Evolutionary conservation across 2,797 vertebrate genomes (phyloP).

Genomic region (Borostomias antarcticus): DNA sequence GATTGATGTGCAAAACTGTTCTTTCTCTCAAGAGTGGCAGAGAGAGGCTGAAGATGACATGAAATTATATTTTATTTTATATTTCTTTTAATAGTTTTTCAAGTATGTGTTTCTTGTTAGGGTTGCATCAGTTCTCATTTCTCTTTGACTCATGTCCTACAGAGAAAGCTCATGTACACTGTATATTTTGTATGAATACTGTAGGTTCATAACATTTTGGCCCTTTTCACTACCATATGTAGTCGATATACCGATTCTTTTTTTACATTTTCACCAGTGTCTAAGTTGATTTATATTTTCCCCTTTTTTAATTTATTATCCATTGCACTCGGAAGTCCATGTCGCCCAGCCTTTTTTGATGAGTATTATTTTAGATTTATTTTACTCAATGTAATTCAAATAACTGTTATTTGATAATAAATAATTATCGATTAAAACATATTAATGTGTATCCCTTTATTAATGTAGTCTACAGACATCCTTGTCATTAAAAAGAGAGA

Average conservation of each 20-base stretch:
- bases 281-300: conserved; percentile 23
- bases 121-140: conserved; percentile 31
- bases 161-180: conserved; percentile 43
- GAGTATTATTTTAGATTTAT: conserved; percentile 53
- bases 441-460: background rate
- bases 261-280: conserved; percentile 39
- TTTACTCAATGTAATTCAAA: conserved; percentile 51
- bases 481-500: background rate
- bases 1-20: conserved; percentile 20
- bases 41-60: background rate
- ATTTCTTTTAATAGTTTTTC: conserved; percentile 16
- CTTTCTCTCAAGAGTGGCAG: background rate
- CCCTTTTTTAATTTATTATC: conserved; percentile 68
- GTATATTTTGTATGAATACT: conserved; percentile 37
- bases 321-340: conserved; percentile 39
- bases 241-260: conserved; percentile 47
- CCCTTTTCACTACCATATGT: conserved; percentile 1
- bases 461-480: too few species aligned
- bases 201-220: conserved; percentile 3
- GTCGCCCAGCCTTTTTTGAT: conserved; percentile 20
- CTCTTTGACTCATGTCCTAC: conserved; percentile 23
- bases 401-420: conserved; percentile 66
- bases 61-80: background rate
- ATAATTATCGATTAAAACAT: conserved; percentile 57
- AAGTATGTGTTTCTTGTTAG: conserved; percentile 32